Percentiles rank a stretch among this genome's conserved stretches.
These are phyloP conservation scores for Hypotaenidia okinawae DNA, from an alignment of 2,797 vertebrate species.

Conservation along the genomic window DNA sequence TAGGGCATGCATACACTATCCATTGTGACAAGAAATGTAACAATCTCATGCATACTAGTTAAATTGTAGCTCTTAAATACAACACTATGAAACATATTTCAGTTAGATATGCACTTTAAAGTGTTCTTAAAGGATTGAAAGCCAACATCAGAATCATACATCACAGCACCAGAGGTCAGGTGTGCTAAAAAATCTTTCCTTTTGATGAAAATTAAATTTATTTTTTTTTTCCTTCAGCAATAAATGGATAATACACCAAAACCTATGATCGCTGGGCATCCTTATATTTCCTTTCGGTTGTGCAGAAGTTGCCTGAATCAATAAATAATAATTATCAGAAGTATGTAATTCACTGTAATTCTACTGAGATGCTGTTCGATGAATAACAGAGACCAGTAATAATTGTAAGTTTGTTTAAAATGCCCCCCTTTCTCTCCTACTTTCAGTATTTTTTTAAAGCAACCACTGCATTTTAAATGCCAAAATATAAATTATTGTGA, in stretches of 20 bases:
- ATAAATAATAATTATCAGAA: not conserved
- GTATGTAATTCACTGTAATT: not conserved
- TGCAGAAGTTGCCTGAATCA: not conserved
- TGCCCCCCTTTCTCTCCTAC: not conserved
- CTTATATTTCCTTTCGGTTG: not conserved
- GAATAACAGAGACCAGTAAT: not conserved
- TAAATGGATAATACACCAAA: not conserved
- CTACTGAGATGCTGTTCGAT: not conserved
- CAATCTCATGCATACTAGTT: not conserved
- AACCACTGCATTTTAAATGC: not conserved
- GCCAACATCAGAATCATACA: not conserved
- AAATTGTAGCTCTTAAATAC: not conserved
- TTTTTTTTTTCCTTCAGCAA: not conserved
- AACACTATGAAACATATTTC: not conserved
- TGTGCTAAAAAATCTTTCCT: not conserved
- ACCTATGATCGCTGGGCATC: not conserved
- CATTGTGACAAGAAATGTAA: not conserved
- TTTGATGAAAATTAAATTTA: not conserved
- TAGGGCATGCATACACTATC: not conserved
- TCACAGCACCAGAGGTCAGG: not conserved
- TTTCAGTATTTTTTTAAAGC: not conserved
- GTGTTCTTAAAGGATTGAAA: not conserved
- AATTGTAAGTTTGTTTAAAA: not conserved
- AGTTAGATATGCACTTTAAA: not conserved
- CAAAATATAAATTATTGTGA: not conserved